Evolutionary conservation across 2,113 vertebrate species (phyloP), one percentile per base, ranked within the genome.

Genomic region (Verasper variegatus): DNA sequence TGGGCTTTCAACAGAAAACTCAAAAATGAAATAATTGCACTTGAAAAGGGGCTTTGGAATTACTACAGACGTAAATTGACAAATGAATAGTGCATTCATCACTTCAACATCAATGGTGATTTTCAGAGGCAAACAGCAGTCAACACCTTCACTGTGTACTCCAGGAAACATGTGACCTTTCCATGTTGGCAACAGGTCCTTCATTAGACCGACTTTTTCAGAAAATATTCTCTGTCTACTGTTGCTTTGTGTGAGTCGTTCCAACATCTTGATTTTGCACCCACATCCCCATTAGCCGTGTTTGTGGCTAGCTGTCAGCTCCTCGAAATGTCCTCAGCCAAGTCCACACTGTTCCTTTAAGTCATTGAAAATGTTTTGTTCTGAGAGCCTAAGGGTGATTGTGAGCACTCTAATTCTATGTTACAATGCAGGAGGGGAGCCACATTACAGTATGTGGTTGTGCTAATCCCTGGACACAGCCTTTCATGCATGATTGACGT

Each of bases 401-500:
- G 71, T 62, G 58, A 79, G 74, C 37, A 61, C 72, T 57, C 83
- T 71, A 74, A 14, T 71, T 68, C 35, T 42, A 62, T 80, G 66
- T 63, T 71, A 82, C 63, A 64, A 72, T 78, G 62, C 71, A 67
- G 65, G 42, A 72, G 37, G 67, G 57, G 79, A 12, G 76, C 78
- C 78, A 80, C 61, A 69, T 83, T 83, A 42, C 37, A 23, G 35
- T 40, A 74, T 80, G 68, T 60, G 78, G 68, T 85, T 78, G 31
- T 31, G 31, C 56, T 78, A 45, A 63, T 81, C 78, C 72, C 73
- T 20, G 60, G 71, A 58, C 77, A 52, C 49, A 62, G 75, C 58
- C 65, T 83, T 76, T 83, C 86, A 86, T 74, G 62, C 49, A 68
- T 85, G 84, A 83, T 81, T 89, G 87, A 82, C 76, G 35, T 52